Percentiles rank a stretch among this genome's conserved stretches.
phyloP scores from a whole-genome alignment of 1,140 invertebrate species.

The Pararge aegeria region DNA sequence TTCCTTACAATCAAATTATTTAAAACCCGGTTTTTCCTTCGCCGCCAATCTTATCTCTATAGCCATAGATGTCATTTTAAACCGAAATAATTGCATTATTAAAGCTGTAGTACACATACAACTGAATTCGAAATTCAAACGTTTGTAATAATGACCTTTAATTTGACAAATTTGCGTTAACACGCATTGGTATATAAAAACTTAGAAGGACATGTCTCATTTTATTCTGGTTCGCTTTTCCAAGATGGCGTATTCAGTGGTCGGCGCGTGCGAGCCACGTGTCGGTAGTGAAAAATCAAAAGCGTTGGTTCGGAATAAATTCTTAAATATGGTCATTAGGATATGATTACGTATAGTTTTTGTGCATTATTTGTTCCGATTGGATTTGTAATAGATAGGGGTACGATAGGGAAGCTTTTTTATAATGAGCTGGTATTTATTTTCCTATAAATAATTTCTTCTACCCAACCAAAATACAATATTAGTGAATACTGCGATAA shows the following conservation, averaged over 20 bases:
- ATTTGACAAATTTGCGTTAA: slow-evolving; percentile 36
- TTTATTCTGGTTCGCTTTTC: slow-evolving; percentile 36
- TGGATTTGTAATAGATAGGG: slow-evolving; percentile 65
- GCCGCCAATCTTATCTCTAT: slow-evolving; percentile 22
- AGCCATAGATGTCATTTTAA: slow-evolving; percentile 25
- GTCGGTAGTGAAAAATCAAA: slow-evolving; percentile 53
- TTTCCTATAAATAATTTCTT: not conserved
- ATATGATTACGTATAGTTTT: slow-evolving; percentile 59
- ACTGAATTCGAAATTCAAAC: slow-evolving; percentile 60
- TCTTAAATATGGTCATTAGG: slow-evolving; percentile 71
- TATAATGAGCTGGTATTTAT: slow-evolving; percentile 2
- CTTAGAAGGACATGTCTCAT: slow-evolving; percentile 15
- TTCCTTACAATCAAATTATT: slow-evolving; percentile 43
- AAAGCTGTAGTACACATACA: slow-evolving; percentile 17
- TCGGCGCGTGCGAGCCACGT: slow-evolving; percentile 63
- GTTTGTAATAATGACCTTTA: slow-evolving; percentile 63
- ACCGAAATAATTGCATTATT: not conserved
- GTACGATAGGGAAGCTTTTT: slow-evolving; percentile 35
- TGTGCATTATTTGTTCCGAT: slow-evolving; percentile 51
- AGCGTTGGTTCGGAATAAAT: slow-evolving; percentile 68
- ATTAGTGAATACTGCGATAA: no score
- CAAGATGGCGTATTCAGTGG: slow-evolving; percentile 46
- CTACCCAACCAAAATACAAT: not conserved
- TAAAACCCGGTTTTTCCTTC: slow-evolving; percentile 5
- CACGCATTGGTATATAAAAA: not conserved